Base-by-base conservation (phyloP, 2,113 vertebrate species). In the Rhadina sibilatrix region DNA sequence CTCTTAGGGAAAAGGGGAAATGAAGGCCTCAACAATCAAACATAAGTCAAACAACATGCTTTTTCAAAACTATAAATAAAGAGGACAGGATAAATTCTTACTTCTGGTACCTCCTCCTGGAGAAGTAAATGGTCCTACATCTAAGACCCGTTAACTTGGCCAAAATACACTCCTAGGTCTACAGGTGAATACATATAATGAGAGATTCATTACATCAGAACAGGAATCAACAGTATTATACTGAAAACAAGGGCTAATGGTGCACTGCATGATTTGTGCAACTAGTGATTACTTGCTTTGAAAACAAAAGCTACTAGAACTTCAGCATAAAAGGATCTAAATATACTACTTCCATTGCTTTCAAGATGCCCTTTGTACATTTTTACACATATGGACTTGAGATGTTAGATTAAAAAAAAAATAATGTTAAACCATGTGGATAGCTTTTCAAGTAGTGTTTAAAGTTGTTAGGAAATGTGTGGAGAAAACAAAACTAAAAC, bases 221-320 rank as follows among this genome's bases (percentile, higher is more conserved):
- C 24, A 78, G 21, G 44, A 90, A 91, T 64, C 85, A 92, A 60
- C 68, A 78, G 12, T 49, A 68, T 74, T 61, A 30, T 57, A 49
- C 31, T 20, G 40, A 78, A 95, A 94, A 81, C 40, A 81, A 60
- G 0, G 28, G 14, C 25, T 77, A 69, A 87, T 42, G 15, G 25
- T 89, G 35, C 47, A 75, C 17, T 83, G n/a, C 28, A 84, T 15
- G 12, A n/a, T 71, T 90, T 75, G 53, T 84, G 53, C 38, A 90
- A 63, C 37, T 57, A 64, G n/a, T 61, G 44, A 71, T 86, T 81
- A 60, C 37, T 69, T 88, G 59, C 15, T 71, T 94, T 87, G 52
- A 38, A 74, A 87, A 44, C 7, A 75, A 52, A 79, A 83, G 6
- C 0, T 65, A 44, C 69, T 69, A 79, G 23, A 46, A 4, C 33